Conservation (phyloP, 2,113 vertebrate genomes). For the Oryctolagus cuniculus region mOryCun1.1 NC_091443.1:103827001-103827500, state of each 20-base stretch:
- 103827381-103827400: too few relatives aligned
- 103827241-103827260: accelerated
- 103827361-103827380: too few relatives aligned
- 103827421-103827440: too few relatives aligned
- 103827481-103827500: too few relatives aligned
- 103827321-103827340: neutral
- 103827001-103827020: neutral
- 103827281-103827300: neutral
- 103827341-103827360: too few relatives aligned
- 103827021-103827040: conserved; percentile 95
- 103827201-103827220: neutral
- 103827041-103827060: conserved; percentile 97
- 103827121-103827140: neutral
- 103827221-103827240: accelerated
- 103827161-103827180: neutral
- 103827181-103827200: accelerated
- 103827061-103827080: conserved; percentile 96
- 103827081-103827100: conserved; percentile 77
- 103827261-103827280: accelerated
- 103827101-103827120: neutral
- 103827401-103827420: too few relatives aligned
- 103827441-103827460: too few relatives aligned
- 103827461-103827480: too few relatives aligned
- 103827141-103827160: accelerated
- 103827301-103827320: neutral